A percentile compares a stretch with the other conserved stretches of the same genome.
Conservation (phyloP, 2,113 vertebrate genomes). For the Excalfactoria chinensis region DNA sequence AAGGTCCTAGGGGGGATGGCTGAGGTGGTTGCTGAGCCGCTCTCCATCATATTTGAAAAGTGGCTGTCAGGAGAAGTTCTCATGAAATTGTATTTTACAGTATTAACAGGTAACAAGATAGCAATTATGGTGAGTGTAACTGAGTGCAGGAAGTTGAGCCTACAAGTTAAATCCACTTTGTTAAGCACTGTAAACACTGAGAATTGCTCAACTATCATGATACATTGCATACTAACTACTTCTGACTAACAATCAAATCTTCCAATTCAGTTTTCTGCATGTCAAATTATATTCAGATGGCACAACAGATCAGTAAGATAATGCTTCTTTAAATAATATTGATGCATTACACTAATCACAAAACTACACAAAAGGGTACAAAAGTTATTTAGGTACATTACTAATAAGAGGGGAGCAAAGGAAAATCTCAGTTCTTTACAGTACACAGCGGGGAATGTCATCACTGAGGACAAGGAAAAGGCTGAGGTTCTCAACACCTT, state of each 20-base stretch:
- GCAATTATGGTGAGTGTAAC: background rate
- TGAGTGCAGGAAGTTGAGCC: background rate
- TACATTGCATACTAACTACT: background rate
- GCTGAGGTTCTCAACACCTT: too few relatives aligned
- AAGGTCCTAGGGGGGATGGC: too few relatives aligned
- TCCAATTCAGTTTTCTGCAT: background rate
- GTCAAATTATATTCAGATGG: background rate
- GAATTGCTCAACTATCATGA: background rate
- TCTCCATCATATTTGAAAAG: too few relatives aligned
- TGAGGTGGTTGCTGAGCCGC: too few relatives aligned
- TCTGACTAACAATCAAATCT: background rate
- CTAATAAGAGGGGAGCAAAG: too few relatives aligned
- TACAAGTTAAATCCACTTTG: background rate
- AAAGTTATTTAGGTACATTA: background rate
- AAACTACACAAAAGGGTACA: background rate
- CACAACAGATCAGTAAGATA: background rate
- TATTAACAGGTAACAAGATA: background rate
- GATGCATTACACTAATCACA: background rate
- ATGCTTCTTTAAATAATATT: background rate
- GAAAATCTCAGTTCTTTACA: too few relatives aligned
- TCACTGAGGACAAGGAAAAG: too few relatives aligned
- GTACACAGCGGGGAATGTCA: too few relatives aligned
- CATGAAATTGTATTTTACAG: too few relatives aligned
- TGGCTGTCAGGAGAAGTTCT: too few relatives aligned
- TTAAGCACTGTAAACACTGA: background rate